Conservation (phyloP, 2,113 vertebrate species). For the Rynchops niger region DNA sequence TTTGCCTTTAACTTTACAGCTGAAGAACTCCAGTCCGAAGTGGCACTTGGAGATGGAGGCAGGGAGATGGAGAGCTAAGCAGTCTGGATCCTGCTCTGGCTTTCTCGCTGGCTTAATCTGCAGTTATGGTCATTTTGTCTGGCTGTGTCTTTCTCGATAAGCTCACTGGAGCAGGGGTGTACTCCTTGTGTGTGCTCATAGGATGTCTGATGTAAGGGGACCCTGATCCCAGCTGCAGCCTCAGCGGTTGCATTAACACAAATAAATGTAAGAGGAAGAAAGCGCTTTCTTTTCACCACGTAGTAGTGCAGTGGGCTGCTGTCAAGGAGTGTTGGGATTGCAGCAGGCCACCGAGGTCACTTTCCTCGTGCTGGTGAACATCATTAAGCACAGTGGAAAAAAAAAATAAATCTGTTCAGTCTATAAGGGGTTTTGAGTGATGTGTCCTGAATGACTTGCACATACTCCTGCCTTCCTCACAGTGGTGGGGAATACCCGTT, state of each 20-base stretch:
- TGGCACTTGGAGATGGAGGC: background rate
- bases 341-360: background rate
- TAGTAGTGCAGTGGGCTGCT: background rate
- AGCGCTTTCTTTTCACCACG: background rate
- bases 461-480: background rate
- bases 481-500: background rate
- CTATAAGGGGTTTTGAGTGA: background rate
- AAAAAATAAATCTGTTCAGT: background rate
- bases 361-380: background rate
- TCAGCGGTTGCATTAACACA: background rate
- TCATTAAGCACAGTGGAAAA: background rate
- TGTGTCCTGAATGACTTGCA: background rate
- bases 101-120: background rate
- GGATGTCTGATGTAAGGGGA: background rate
- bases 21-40: background rate
- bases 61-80: background rate
- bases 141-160: background rate
- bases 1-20: background rate
- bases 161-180: background rate
- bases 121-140: background rate
- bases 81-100: background rate
- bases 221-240: background rate
- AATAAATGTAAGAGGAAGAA: background rate
- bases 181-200: background rate
- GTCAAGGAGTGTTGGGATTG: background rate